Conservation (phyloP, 2,797 vertebrate species). For the Anolis apletophallus region DNA sequence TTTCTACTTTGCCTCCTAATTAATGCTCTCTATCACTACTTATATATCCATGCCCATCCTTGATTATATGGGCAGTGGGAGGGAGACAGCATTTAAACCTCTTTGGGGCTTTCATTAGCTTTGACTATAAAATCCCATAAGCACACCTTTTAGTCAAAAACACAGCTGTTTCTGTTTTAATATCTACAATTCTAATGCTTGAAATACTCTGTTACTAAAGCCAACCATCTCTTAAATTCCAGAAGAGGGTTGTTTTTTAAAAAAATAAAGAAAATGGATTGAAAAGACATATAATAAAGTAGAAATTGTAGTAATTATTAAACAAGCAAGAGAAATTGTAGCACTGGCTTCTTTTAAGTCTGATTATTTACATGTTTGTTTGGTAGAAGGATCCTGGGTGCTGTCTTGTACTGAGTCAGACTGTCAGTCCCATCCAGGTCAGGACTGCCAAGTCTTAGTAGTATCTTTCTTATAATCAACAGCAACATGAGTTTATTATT, state of each 20-base stretch:
- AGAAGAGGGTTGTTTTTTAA: neutral
- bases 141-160: slow-evolving; percentile 31
- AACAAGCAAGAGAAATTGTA: neutral
- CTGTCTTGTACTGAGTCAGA: too few relatives aligned
- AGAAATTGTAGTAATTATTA: neutral
- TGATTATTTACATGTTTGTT: neutral
- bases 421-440: too few relatives aligned
- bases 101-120: slow-evolving; percentile 3
- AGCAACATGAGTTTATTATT: too few relatives aligned
- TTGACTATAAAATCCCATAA: slow-evolving; percentile 30
- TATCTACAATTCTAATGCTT: slow-evolving; percentile 1
- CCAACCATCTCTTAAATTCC: neutral
- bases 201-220: slow-evolving; percentile 3
- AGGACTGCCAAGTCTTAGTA: too few relatives aligned
- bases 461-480: too few relatives aligned
- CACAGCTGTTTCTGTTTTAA: slow-evolving; percentile 5
- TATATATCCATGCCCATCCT: neutral
- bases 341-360: neutral
- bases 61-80: slow-evolving; percentile 32
- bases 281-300: neutral
- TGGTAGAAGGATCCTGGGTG: neutral
- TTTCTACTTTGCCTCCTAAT: slow-evolving; percentile 28
- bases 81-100: slow-evolving; percentile 12
- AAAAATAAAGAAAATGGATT: neutral
- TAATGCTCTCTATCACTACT: slow-evolving; percentile 13